Evolutionary conservation across 2,888 invertebrate species (phyloP).

Genomic region (Drosophila neoperkinsi): DNA sequence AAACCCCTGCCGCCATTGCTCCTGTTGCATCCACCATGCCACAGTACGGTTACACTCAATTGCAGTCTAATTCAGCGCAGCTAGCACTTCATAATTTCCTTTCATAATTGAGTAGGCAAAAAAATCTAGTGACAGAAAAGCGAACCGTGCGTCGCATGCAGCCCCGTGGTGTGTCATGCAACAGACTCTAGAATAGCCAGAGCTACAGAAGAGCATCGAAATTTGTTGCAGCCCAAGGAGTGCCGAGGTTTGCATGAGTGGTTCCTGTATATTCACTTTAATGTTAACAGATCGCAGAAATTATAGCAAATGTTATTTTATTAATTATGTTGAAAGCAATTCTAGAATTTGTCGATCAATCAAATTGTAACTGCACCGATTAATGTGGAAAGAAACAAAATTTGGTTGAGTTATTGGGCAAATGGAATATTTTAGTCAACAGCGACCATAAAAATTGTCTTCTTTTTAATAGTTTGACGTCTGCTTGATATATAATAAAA

Average conservation of each 20-base stretch:
- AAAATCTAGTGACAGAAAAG: slow-evolving; percentile 37
- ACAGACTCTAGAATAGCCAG: slow-evolving; percentile 19
- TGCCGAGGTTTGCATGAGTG: slow-evolving; percentile 32
- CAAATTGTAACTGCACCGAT: not conserved
- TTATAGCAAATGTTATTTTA: not conserved
- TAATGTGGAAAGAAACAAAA: not conserved
- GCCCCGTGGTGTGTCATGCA: slow-evolving; percentile 42
- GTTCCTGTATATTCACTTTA: slow-evolving; percentile 7
- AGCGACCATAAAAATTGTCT: not conserved
- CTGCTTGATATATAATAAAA: not conserved
- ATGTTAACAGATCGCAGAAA: not conserved
- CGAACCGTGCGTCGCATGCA: slow-evolving; percentile 26
- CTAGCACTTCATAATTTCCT: slow-evolving; percentile 80
- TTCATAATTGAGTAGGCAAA: slow-evolving; percentile 72
- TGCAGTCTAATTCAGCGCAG: slow-evolving; percentile 80
- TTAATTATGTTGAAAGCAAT: not conserved
- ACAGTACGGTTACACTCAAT: slow-evolving; percentile 70
- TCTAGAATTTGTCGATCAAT: not conserved
- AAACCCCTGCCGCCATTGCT: slow-evolving; percentile 1
- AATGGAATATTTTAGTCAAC: not conserved
- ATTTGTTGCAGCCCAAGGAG: not conserved
- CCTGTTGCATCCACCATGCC: slow-evolving; percentile 7
- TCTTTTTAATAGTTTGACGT: not conserved
- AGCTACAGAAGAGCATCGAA: slow-evolving; percentile 20
- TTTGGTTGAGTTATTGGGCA: not conserved